A percentile compares a stretch with the other conserved stretches of the same genome.
These are phyloP conservation scores for Cyprinodon variegatus DNA, from an alignment of 2,113 vertebrate species.

Conservation along the genomic window DNA sequence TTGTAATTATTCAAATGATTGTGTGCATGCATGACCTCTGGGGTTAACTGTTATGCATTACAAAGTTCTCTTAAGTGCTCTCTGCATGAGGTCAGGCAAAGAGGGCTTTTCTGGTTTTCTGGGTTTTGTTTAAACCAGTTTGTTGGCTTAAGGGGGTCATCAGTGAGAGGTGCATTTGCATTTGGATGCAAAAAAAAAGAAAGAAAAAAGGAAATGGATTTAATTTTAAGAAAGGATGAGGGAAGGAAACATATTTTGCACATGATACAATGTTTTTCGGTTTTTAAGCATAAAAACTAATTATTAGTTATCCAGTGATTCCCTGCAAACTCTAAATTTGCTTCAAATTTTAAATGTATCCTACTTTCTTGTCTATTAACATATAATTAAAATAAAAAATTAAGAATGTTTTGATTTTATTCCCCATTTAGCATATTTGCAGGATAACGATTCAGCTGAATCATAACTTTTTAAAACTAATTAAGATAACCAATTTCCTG, in stretches of 20 bases:
- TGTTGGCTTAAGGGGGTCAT: slow-evolving; percentile 39
- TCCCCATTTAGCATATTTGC: background rate
- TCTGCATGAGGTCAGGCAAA: slow-evolving; percentile 35
- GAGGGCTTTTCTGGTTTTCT: slow-evolving; percentile 17
- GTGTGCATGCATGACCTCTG: slow-evolving; percentile 52
- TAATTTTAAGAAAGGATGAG: background rate
- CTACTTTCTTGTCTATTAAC: too few relatives aligned
- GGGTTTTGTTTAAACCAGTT: slow-evolving; percentile 39
- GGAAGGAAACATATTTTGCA: background rate
- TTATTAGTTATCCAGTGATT: background rate
- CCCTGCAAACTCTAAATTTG: too few relatives aligned
- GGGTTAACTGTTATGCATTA: slow-evolving; percentile 49
- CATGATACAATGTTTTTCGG: background rate
- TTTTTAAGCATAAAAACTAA: background rate
- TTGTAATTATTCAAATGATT: slow-evolving; percentile 44
- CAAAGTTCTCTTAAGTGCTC: slow-evolving; percentile 58
- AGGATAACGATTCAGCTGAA: background rate
- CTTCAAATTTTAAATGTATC: too few relatives aligned
- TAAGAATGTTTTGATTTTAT: too few relatives aligned
- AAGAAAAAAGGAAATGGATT: slow-evolving; percentile 1
- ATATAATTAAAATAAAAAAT: too few relatives aligned
- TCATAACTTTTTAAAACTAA: background rate
- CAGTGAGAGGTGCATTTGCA: slow-evolving; percentile 7
- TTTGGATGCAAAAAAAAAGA: slow-evolving; percentile 16
- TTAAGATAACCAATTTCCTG: background rate